Evolutionary conservation across 2,888 invertebrate genomes (phyloP).

Genomic region (Corbicula japonica): DNA sequence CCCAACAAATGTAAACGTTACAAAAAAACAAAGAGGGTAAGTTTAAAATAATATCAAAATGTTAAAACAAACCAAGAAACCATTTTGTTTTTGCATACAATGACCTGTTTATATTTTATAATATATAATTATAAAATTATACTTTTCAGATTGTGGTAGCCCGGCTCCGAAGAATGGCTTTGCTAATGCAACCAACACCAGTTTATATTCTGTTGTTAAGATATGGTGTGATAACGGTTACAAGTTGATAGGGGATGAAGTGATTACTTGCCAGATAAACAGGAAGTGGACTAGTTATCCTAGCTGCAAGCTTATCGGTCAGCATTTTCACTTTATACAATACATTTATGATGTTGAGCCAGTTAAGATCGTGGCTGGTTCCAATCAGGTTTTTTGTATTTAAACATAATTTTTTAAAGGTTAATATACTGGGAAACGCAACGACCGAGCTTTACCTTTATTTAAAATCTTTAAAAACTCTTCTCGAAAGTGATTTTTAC

Average conservation of each 20-base stretch:
- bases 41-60: background rate
- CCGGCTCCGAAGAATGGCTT: constrained; percentile 4
- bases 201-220: background rate
- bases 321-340: no score
- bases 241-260: background rate
- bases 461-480: no score
- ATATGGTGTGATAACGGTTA: background rate
- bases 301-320: constrained; percentile 7
- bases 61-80: background rate
- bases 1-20: background rate
- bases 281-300: constrained; percentile 9
- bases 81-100: no score
- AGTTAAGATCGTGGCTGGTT: no score
- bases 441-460: no score
- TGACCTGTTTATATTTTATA: background rate
- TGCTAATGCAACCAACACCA: constrained; percentile 1
- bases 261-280: background rate
- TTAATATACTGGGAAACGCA: no score
- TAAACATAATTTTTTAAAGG: no score
- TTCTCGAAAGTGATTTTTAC: no score
- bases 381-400: no score
- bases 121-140: background rate
- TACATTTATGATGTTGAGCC: no score
- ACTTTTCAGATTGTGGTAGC: constrained; percentile 10
- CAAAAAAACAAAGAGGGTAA: background rate